These are phyloP conservation scores for Chaetops frenatus DNA, from an alignment of 2,113 vertebrate genomes.

Conservation along the genomic window DNA sequence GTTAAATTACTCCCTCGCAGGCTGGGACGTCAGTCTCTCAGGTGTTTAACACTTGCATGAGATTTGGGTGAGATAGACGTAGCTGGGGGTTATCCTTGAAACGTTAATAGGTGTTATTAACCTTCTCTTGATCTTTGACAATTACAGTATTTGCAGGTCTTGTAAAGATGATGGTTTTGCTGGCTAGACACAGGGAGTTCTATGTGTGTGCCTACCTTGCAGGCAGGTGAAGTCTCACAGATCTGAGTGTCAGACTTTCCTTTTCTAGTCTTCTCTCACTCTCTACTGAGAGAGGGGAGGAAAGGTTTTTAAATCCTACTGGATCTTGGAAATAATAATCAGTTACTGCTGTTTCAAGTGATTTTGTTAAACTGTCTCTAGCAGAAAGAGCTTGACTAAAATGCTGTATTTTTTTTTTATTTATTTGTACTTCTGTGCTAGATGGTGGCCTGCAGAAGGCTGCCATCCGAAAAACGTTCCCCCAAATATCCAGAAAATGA, in stretches of 20 bases:
- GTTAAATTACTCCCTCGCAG: neutral
- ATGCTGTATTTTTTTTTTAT: conserved; percentile 37
- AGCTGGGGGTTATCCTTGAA: neutral
- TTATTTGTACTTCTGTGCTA: conserved; percentile 71
- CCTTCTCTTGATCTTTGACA: neutral
- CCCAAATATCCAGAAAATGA: conserved; percentile 98
- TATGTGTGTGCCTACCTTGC: neutral
- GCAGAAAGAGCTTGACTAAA: conserved; percentile 33
- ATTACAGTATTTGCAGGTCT: neutral
- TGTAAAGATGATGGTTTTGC: neutral
- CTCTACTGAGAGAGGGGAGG: neutral
- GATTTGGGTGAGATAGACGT: neutral
- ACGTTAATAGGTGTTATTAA: neutral
- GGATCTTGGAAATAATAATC: neutral
- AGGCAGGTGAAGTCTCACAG: neutral
- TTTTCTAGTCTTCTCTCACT: neutral
- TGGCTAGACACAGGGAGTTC: neutral
- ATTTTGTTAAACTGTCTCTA: neutral
- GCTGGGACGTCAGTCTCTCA: neutral
- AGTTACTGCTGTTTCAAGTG: neutral
- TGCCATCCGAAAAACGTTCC: conserved; percentile 93
- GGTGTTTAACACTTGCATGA: neutral
- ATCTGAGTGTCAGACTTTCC: neutral
- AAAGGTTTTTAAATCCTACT: neutral
- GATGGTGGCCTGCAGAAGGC: conserved; percentile 99